These are phyloP conservation scores for Lerista edwardsae DNA, from an alignment of 2,797 vertebrate species.

Conservation along the genomic window DNA sequence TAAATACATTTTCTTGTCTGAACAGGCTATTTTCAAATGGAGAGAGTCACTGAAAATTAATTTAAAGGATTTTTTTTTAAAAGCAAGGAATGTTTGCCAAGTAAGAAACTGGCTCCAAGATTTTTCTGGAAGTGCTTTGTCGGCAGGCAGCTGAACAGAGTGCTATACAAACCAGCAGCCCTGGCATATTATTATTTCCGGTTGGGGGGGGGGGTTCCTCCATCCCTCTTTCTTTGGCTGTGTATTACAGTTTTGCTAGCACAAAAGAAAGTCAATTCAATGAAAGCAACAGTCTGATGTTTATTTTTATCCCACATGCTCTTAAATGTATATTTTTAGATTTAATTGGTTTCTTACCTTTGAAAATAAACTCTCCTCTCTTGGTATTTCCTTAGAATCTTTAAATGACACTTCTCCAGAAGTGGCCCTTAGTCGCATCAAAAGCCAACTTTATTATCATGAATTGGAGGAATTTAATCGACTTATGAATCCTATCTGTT, in stretches of 20 bases:
- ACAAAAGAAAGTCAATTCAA: conserved; percentile 51
- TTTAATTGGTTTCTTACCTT: too few relatives aligned
- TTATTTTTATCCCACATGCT: background rate
- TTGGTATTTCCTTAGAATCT: too few relatives aligned
- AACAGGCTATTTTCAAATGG: conserved; percentile 47
- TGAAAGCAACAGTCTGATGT: conserved; percentile 45
- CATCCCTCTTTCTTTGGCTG: conserved; percentile 43
- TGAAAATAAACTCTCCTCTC: too few relatives aligned
- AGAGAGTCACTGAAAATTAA: conserved; percentile 58
- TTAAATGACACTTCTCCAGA: too few relatives aligned
- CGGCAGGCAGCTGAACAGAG: conserved; percentile 72
- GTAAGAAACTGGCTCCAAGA: conserved; percentile 64
- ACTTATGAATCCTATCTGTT: too few relatives aligned
- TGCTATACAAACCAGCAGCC: conserved; percentile 57
- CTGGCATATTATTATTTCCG: conserved; percentile 70
- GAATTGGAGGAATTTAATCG: too few relatives aligned
- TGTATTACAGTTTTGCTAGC: conserved; percentile 41
- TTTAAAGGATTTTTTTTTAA: background rate
- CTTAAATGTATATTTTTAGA: background rate
- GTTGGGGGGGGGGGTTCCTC: background rate
- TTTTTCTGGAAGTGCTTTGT: conserved; percentile 70
- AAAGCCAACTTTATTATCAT: too few relatives aligned
- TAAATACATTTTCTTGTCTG: conserved; percentile 48
- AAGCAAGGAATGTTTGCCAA: conserved; percentile 67
- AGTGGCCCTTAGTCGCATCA: too few relatives aligned